phyloP scores from a whole-genome alignment of 2,113 vertebrate genomes.

The Burhinus oedicnemus region DNA sequence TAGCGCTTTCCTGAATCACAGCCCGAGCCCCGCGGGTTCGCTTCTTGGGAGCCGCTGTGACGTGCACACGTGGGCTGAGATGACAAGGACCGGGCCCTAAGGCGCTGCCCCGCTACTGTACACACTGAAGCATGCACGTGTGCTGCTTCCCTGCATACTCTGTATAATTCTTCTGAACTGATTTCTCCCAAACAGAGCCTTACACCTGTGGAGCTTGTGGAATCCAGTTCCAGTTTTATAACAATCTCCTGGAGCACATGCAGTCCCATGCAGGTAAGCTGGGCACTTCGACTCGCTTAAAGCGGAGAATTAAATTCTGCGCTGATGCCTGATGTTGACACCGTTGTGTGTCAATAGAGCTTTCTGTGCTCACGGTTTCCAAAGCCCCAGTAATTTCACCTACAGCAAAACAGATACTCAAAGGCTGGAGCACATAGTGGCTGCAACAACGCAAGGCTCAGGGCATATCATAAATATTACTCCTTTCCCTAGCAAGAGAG shows the following conservation, averaged over 20 bases:
- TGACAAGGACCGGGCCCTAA: not conserved
- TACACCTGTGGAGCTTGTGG: slow-evolving; percentile 98
- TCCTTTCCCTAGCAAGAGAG: not conserved
- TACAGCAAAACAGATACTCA: not conserved
- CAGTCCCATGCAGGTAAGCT: slow-evolving; percentile 96
- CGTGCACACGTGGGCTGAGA: not conserved
- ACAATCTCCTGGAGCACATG: slow-evolving; percentile 99
- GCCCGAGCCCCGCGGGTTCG: not conserved
- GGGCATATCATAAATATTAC: not conserved
- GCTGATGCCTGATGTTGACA: slow-evolving; percentile 35
- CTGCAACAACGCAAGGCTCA: not conserved
- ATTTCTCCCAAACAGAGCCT: slow-evolving; percentile 89
- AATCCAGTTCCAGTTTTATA: slow-evolving; percentile 99
- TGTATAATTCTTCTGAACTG: slow-evolving; percentile 64
- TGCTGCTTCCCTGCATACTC: slow-evolving; percentile 43
- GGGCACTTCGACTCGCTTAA: not conserved
- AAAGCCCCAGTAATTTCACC: slow-evolving; percentile 21
- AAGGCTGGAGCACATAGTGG: not conserved
- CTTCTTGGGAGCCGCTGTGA: not conserved
- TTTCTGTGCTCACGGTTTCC: slow-evolving; percentile 15
- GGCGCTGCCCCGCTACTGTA: not conserved
- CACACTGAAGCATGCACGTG: slow-evolving; percentile 42
- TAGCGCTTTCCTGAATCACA: not conserved
- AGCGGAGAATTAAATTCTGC: slow-evolving; percentile 28
- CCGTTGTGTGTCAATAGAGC: not conserved